Conservation (phyloP, 1,140 invertebrate species). For the Brachionus calyciflorus region DNA sequence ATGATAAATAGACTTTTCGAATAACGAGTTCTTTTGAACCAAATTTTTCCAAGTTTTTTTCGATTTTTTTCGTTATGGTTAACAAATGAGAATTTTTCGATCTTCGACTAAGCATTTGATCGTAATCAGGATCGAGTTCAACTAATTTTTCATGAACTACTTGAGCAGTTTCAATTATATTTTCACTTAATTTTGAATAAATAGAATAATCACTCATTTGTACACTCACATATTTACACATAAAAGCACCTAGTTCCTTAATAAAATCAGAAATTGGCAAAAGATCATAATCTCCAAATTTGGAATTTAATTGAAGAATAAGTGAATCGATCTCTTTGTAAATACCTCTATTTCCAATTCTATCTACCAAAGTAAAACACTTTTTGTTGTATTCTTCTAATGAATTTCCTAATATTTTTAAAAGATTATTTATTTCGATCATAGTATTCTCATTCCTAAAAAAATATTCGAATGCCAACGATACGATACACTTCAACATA, state of each 20-base stretch:
- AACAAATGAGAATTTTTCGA: not conserved
- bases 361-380: not conserved
- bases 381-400: not conserved
- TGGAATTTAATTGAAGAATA: not conserved
- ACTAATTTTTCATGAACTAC: not conserved
- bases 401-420: not conserved
- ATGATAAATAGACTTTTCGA: not conserved
- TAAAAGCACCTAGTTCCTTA: not conserved
- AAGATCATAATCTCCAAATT: constrained; percentile 34
- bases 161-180: not conserved
- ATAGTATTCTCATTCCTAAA: constrained; percentile 1
- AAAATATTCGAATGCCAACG: not conserved
- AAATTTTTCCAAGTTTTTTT: constrained; percentile 18
- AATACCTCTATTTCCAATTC: not conserved
- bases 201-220: not conserved
- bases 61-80: constrained; percentile 10
- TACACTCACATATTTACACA: constrained; percentile 31
- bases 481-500: not conserved
- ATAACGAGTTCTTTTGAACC: not conserved
- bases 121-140: not conserved
- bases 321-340: not conserved
- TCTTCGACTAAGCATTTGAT: not conserved
- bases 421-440: not conserved
- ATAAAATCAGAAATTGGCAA: not conserved
- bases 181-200: not conserved